Evolutionary conservation across 2,888 invertebrate species (phyloP).

Genomic region (Spilarctia lutea): DNA sequence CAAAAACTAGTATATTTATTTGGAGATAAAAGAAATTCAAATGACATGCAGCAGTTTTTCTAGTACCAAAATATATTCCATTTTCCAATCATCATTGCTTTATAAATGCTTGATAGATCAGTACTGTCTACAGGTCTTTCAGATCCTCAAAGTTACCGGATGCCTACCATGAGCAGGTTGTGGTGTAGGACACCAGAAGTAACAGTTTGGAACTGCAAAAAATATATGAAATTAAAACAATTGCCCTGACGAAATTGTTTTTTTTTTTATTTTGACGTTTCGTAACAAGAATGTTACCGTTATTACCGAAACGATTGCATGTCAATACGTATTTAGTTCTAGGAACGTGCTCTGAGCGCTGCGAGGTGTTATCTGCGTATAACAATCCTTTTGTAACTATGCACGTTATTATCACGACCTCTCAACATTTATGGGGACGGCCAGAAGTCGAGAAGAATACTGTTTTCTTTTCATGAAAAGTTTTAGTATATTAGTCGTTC

Average conservation of each 20-base stretch:
- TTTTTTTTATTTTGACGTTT: constrained; percentile 1
- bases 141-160: background rate
- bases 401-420: constrained; percentile 18
- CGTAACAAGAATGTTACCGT: constrained; percentile 13
- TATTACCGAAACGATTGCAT: constrained; percentile 36
- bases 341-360: constrained; percentile 36
- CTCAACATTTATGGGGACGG: background rate
- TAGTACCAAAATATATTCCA: background rate
- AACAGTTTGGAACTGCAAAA: background rate
- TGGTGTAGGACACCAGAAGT: background rate
- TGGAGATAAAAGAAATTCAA: too few relatives aligned
- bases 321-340: constrained; percentile 42
- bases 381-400: constrained; percentile 21
- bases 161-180: background rate
- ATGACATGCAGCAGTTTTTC: background rate
- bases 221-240: background rate
- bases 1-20: background rate
- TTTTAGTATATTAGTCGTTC: background rate
- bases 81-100: background rate
- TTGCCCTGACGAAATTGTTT: background rate
- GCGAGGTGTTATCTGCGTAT: constrained; percentile 12
- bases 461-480: background rate
- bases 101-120: too few relatives aligned
- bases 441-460: background rate
- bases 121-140: background rate